Conservation (phyloP, 2,888 invertebrate species). For the Coelopa pilipes region DNA sequence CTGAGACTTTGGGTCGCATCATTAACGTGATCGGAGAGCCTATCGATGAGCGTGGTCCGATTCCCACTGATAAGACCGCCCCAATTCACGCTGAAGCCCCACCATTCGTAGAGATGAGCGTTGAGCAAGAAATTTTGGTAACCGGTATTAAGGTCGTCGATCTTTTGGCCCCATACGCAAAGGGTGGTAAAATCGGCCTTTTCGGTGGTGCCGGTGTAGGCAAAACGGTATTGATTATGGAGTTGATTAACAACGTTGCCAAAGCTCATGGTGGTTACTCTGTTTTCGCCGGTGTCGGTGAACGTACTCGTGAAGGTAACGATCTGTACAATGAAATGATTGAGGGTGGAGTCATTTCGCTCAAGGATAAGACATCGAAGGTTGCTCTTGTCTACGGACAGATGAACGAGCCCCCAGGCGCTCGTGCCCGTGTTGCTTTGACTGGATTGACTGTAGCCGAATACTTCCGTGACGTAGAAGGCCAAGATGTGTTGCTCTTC, state of each 20-base stretch:
- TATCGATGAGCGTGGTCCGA: constrained; percentile 88
- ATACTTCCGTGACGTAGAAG: constrained; percentile 93
- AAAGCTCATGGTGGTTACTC: constrained; percentile 96
- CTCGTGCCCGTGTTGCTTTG: constrained; percentile 90
- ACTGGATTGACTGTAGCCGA: constrained; percentile 93
- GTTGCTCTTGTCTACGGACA: constrained; percentile 89
- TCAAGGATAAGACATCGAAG: constrained; percentile 88
- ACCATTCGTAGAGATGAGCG: constrained; percentile 91
- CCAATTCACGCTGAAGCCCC: constrained; percentile 91
- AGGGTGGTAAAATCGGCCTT: constrained; percentile 92
- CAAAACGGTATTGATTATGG: constrained; percentile 95
- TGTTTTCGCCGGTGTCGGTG: constrained; percentile 93
- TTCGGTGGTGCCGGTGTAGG: constrained; percentile 95
- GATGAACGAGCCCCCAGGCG: constrained; percentile 96
- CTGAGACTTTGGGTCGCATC: constrained; percentile 88
- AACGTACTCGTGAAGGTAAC: constrained; percentile 93
- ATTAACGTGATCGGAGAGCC: constrained; percentile 89
- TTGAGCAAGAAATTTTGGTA: constrained; percentile 88
- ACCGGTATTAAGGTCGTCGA: constrained; percentile 93
- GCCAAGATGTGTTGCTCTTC: constrained; percentile 92
- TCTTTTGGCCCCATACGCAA: constrained; percentile 88
- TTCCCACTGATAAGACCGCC: constrained; percentile 79
- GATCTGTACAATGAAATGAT: constrained; percentile 97
- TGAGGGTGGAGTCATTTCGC: constrained; percentile 89
- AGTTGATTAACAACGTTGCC: constrained; percentile 93